A percentile compares a stretch with the other conserved stretches of the same genome.
Evolutionary conservation across 2,113 vertebrate species (phyloP).

Genomic region (Sebastes fasciatus): DNA sequence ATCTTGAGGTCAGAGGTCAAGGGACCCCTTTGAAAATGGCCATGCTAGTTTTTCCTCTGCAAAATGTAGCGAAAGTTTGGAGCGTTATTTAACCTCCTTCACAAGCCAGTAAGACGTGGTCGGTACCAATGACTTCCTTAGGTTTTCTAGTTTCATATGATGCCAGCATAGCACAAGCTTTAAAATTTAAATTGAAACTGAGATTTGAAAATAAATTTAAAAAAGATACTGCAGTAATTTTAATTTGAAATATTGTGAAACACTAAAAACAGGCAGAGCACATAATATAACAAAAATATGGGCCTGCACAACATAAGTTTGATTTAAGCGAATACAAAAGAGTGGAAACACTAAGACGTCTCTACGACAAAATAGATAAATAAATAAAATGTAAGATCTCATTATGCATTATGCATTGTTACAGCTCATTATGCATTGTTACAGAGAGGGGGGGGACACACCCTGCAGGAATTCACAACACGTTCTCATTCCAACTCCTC

Average conservation of each 20-base stretch:
- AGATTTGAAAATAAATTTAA: background rate
- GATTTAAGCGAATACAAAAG: constrained; percentile 26
- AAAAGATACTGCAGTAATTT: background rate
- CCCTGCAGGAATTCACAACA: constrained; percentile 31
- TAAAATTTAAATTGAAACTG: background rate
- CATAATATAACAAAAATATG: background rate
- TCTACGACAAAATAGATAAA: background rate
- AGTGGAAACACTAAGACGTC: constrained; percentile 26
- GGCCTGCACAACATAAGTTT: constrained; percentile 7
- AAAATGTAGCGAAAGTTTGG: too few relatives aligned
- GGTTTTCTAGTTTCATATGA: too few relatives aligned
- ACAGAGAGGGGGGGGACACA: constrained; percentile 23
- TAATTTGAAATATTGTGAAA: constrained; percentile 17
- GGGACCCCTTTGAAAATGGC: too few relatives aligned
- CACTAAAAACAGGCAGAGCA: constrained; percentile 6
- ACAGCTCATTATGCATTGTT: constrained; percentile 33
- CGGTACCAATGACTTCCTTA: too few relatives aligned
- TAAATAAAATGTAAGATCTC: constrained; percentile 11
- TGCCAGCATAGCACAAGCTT: too few relatives aligned
- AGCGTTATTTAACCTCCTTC: too few relatives aligned
- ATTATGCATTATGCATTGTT: constrained; percentile 40
- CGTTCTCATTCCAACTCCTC: too few relatives aligned
- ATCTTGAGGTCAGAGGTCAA: too few relatives aligned
- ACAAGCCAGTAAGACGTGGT: too few relatives aligned
- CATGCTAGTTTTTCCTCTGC: too few relatives aligned